Percentiles rank a stretch among this genome's conserved stretches.
phyloP scores from a whole-genome alignment of 2,113 vertebrate species.

The Pholis gunnellus region DNA sequence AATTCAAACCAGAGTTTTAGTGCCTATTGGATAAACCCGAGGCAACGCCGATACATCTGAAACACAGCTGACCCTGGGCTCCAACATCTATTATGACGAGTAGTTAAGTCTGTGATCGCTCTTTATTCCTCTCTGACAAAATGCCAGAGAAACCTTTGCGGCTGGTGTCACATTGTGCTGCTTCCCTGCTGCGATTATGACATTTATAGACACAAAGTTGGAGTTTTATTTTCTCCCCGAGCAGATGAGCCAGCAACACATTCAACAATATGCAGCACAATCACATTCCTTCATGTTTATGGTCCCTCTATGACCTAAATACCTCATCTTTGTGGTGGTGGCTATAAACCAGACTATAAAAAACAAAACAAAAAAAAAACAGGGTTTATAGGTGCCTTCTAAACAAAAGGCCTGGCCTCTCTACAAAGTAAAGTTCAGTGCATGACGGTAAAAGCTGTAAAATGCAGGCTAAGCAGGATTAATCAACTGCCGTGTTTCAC shows the following conservation, averaged over 20 bases:
- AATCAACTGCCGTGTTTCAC: conserved; percentile 62
- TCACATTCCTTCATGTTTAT: conserved; percentile 61
- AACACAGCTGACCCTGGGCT: conserved; percentile 31
- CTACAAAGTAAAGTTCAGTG: conserved; percentile 65
- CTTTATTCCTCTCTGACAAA: conserved; percentile 39
- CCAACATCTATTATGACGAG: conserved; percentile 7
- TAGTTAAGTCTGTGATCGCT: fast-evolving
- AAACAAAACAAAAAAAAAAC: conserved; percentile 40
- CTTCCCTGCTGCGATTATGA: conserved; percentile 22
- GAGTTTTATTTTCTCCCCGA: not conserved
- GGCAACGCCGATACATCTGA: conserved; percentile 17
- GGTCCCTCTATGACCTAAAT: conserved; percentile 61
- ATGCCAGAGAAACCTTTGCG: conserved; percentile 38
- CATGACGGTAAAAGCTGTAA: conserved; percentile 49
- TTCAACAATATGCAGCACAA: conserved; percentile 26
- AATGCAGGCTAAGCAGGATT: conserved; percentile 73
- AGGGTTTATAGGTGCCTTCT: conserved; percentile 46
- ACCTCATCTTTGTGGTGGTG: conserved; percentile 59
- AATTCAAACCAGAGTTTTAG: conserved; percentile 56
- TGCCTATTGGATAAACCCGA: conserved; percentile 38
- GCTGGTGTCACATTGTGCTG: not conserved
- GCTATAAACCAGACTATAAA: conserved; percentile 53
- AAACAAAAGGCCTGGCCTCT: conserved; percentile 43
- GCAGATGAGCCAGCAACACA: conserved; percentile 10
- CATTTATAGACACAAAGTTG: conserved; percentile 20